Percentiles rank a stretch among this genome's conserved stretches.
Evolutionary conservation across 2,888 invertebrate species (phyloP).

Genomic region (Macaria notata): DNA sequence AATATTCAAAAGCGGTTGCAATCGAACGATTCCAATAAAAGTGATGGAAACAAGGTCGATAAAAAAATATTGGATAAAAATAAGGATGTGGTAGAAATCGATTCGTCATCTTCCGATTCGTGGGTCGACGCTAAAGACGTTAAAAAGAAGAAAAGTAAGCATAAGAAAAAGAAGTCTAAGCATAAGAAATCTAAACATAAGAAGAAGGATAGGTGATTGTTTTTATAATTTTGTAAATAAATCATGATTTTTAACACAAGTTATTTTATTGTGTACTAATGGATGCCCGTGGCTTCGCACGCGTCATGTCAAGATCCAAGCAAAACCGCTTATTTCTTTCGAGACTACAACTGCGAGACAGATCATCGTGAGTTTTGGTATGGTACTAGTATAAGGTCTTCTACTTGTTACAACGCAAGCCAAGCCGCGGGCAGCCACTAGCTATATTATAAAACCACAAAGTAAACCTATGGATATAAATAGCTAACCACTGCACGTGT

Average conservation of each 20-base stretch:
- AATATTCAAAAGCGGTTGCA: constrained; percentile 57
- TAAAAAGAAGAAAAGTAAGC: constrained; percentile 70
- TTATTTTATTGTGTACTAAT: background rate
- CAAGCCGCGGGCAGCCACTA: too few relatives aligned
- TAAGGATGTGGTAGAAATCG: constrained; percentile 37
- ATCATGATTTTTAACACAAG: background rate
- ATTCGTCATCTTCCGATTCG: constrained; percentile 69
- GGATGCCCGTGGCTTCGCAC: too few relatives aligned
- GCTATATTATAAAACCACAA: too few relatives aligned
- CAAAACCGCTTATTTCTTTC: too few relatives aligned
- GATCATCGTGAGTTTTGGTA: too few relatives aligned
- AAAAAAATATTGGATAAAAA: constrained; percentile 11
- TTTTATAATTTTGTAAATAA: constrained; percentile 11
- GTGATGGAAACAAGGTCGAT: constrained; percentile 32
- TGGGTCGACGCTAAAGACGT: constrained; percentile 77
- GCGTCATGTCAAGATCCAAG: too few relatives aligned
- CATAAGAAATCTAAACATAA: constrained; percentile 71
- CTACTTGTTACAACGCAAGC: too few relatives aligned
- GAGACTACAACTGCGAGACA: too few relatives aligned
- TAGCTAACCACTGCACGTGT: background rate
- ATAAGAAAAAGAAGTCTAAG: constrained; percentile 64
- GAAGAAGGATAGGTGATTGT: constrained; percentile 59
- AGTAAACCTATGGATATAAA: too few relatives aligned
- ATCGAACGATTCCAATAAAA: constrained; percentile 38
- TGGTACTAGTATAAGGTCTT: too few relatives aligned